phyloP scores from a whole-genome alignment of 2,888 invertebrate genomes.

The Omphaloscelis lunosa region DNA sequence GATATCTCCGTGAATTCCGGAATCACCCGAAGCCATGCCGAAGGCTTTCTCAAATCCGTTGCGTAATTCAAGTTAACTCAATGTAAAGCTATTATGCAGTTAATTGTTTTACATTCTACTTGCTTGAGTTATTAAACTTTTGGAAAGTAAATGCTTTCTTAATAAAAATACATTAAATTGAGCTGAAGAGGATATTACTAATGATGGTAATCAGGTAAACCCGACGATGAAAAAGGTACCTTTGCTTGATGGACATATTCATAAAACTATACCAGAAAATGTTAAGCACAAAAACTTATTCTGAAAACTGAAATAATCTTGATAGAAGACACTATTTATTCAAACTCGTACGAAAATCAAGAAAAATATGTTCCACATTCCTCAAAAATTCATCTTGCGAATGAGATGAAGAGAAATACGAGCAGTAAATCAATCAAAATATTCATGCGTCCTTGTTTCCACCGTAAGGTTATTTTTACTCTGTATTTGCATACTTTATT shows the following conservation, averaged over 20 bases:
- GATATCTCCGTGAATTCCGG: constrained; percentile 50
- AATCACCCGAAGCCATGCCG: constrained; percentile 28
- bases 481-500: constrained; percentile 46
- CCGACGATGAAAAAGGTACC: background rate
- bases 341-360: constrained; percentile 1
- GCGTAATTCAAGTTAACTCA: constrained; percentile 45
- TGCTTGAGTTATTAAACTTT: constrained; percentile 39
- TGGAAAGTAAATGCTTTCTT: constrained; percentile 7
- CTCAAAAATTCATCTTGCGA: constrained; percentile 5
- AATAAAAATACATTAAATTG: background rate
- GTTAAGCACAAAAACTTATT: background rate
- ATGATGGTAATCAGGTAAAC: background rate
- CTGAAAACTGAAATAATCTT: background rate
- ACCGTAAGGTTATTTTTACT: constrained; percentile 50
- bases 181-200: constrained; percentile 15
- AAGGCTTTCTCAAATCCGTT: constrained; percentile 61
- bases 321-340: constrained; percentile 21
- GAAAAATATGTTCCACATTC: constrained; percentile 14
- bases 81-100: constrained; percentile 39
- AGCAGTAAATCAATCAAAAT: constrained; percentile 52
- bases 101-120: constrained; percentile 51
- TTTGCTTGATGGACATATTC: background rate
- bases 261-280: background rate
- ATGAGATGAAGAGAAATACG: constrained; percentile 34
- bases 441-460: constrained; percentile 55